Evolutionary conservation across 1,140 invertebrate genomes (phyloP), one percentile per base, ranked within the genome.

Genomic region (Pomacea maculata): DNA sequence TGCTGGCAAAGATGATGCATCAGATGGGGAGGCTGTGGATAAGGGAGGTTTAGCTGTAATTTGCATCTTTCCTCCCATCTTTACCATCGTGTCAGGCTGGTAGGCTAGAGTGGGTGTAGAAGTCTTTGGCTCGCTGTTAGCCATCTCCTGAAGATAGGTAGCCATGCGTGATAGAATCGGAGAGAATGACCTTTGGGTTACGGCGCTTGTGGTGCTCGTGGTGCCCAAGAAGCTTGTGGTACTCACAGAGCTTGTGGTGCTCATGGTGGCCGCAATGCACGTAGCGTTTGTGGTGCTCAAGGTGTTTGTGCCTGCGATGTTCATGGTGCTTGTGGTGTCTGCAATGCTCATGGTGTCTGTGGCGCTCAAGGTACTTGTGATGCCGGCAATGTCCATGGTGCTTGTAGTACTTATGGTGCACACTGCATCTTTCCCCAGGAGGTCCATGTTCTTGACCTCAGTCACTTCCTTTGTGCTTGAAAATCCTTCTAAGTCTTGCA

Each of bases 121-220:
- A 55, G 73, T 9, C 11, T 61, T 61, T 61, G 15, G 11, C 57
- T 61, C 15, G 8, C 57, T 61, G 57, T 61, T 61, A 17, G 57
- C 57, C 8, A 61, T 61, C 57, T 45, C 34, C 34, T 61, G 57
- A 11, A 75, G 73, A 21, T 21, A 57, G 73, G 6, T 75, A 14
- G 73, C 73, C 73, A 75, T 21, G 57, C 52, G 45, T 52, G 73
- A 75, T 9, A 75, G 55, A 19, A 75, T 75, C 0, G 73, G 73
- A 19, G 73, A 75, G 8, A 11, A 55, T 34, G 73, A 55, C 25
- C 73, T 75, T 12, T 67, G 63, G 45, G 1, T 61, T 17, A 61
- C 1, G 57, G 11, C 9, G 57, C 57, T 61, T 11, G 11, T 61
- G 57, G 57, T 45, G 34, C 34, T 45, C 34, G 34, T 45, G 34